A percentile compares a stretch with the other conserved stretches of the same genome.
Conservation (phyloP, 2,888 invertebrate species). For the Caenorhabditis sp. region DNA sequence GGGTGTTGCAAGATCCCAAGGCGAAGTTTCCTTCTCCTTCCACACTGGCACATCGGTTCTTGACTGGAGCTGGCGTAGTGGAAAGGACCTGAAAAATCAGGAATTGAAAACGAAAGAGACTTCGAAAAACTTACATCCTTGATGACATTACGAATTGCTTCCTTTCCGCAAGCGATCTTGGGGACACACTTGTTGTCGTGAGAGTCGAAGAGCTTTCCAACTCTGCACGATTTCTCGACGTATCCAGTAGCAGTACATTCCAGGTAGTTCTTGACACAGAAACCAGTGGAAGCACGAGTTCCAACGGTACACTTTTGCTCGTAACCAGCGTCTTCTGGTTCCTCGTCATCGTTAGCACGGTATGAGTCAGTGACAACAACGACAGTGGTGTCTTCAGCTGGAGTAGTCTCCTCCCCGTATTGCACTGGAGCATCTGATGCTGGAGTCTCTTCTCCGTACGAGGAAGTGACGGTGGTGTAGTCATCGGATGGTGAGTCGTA, state of each 20-base stretch:
- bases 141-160: constrained; percentile 41
- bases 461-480: neutral
- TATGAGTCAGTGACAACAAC: constrained; percentile 4
- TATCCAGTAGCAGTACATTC: constrained; percentile 33
- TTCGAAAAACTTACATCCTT: constrained; percentile 29
- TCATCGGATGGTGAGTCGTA: neutral
- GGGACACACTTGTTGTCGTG: constrained; percentile 51
- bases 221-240: constrained; percentile 37
- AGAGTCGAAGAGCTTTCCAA: constrained; percentile 62
- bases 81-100: constrained; percentile 39
- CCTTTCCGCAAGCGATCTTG: constrained; percentile 50
- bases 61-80: constrained; percentile 18
- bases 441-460: neutral
- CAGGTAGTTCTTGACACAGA: constrained; percentile 40
- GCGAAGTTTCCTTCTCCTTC: constrained; percentile 30
- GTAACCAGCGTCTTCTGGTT: constrained; percentile 13
- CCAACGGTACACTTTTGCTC: constrained; percentile 41
- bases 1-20: constrained; percentile 49
- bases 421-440: neutral
- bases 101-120: neutral
- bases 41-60: constrained; percentile 43
- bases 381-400: constrained; percentile 22
- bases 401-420: constrained; percentile 4
- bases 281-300: constrained; percentile 43
- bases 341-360: constrained; percentile 20